Percentiles rank a stretch among this genome's conserved stretches.
These are phyloP conservation scores for Caenorhabditis virilis DNA, from an alignment of 2,888 invertebrate genomes.

Conservation along the genomic window DNA sequence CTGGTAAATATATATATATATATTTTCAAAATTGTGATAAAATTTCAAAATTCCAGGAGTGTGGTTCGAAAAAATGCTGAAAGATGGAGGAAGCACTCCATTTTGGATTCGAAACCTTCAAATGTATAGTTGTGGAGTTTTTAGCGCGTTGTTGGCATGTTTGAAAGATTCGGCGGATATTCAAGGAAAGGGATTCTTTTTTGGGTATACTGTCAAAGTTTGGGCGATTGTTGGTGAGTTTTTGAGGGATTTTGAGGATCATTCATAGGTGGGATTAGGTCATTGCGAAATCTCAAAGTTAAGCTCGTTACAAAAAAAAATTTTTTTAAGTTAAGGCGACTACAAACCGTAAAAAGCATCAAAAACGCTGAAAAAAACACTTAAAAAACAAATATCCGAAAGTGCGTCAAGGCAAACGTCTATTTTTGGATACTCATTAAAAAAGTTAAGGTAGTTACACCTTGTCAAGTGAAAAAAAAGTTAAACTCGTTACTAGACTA, in stretches of 20 bases:
- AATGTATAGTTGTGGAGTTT: conserved; percentile 68
- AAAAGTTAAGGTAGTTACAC: too few relatives aligned
- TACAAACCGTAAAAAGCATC: too few relatives aligned
- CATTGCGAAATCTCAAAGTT: too few relatives aligned
- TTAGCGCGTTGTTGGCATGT: conserved; percentile 59
- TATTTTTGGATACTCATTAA: too few relatives aligned
- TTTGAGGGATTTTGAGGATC: not conserved
- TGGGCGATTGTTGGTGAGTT: conserved; percentile 61
- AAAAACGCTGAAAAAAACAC: too few relatives aligned
- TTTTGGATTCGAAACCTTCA: conserved; percentile 69
- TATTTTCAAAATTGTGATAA: not conserved
- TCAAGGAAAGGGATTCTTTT: conserved; percentile 64
- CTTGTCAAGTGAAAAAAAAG: too few relatives aligned
- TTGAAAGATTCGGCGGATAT: conserved; percentile 57
- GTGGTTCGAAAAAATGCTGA: conserved; percentile 69
- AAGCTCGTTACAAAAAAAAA: too few relatives aligned
- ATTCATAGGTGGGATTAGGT: too few relatives aligned
- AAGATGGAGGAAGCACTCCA: conserved; percentile 65
- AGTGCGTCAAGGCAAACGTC: too few relatives aligned
- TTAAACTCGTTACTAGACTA: too few relatives aligned
- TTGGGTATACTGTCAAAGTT: conserved; percentile 65
- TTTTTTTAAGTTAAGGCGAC: too few relatives aligned
- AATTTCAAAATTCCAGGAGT: conserved; percentile 56
- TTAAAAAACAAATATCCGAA: too few relatives aligned
- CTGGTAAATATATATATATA: conserved; percentile 60